Conservation (phyloP, 2,888 invertebrate genomes). For the Synanthedon formicaeformis region DNA sequence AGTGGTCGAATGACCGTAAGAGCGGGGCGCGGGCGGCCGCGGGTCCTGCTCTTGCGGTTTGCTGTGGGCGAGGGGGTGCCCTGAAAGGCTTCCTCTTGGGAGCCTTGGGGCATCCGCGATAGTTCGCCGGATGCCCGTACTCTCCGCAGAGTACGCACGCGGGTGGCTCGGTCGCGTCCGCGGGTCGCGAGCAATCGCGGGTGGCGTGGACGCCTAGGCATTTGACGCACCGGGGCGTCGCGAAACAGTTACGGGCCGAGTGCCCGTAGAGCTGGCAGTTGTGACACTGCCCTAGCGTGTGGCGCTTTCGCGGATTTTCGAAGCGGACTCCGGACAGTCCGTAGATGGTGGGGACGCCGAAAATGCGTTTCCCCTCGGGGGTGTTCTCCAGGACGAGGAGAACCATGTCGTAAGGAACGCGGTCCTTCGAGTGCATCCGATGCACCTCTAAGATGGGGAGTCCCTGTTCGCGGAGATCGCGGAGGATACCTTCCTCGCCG, state of each 20-base stretch:
- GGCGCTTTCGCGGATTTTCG: too few species aligned
- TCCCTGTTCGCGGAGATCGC: not conserved
- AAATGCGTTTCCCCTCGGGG: not conserved
- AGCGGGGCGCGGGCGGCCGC: too few species aligned
- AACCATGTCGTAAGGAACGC: conserved; percentile 2
- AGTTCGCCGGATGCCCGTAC: too few species aligned
- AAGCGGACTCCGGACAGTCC: not conserved
- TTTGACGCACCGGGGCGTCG: not conserved
- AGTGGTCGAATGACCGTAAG: too few species aligned
- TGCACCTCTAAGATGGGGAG: too few species aligned
- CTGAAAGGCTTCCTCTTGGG: conserved; percentile 9
- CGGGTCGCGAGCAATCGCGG: not conserved
- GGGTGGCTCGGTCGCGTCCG: too few species aligned
- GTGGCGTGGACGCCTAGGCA: not conserved
- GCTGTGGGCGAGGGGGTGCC: not conserved
- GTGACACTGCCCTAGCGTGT: too few species aligned
- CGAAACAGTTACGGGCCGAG: not conserved
- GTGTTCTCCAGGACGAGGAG: not conserved
- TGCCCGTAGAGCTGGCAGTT: not conserved
- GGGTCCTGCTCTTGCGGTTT: too few species aligned
- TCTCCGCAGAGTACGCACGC: too few species aligned
- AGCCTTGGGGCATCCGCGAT: conserved; percentile 9
- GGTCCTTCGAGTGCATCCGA: too few species aligned
- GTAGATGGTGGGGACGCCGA: not conserved
- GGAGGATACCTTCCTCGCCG: not conserved